Evolutionary conservation across 2,888 invertebrate species (phyloP).

Genomic region (Microctonus aethiopoides): DNA sequence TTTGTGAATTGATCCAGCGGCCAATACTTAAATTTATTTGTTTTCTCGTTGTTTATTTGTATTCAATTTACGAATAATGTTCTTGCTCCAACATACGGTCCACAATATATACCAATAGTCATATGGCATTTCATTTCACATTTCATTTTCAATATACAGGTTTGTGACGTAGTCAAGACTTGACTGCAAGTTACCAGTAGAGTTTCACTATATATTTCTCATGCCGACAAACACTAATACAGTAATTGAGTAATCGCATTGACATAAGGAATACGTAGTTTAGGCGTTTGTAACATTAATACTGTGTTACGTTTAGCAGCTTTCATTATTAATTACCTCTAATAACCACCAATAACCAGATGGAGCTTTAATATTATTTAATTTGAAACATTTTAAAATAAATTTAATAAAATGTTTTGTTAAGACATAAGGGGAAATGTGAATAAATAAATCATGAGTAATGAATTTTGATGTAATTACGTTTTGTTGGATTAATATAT

Average conservation of each 20-base stretch:
- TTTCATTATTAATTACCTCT: too few relatives aligned
- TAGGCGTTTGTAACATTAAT: not conserved
- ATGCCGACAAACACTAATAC: not conserved
- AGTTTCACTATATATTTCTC: not conserved
- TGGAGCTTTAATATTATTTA: too few relatives aligned
- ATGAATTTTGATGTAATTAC: too few relatives aligned
- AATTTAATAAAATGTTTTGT: too few relatives aligned
- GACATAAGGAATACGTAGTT: too few relatives aligned
- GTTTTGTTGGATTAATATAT: too few relatives aligned
- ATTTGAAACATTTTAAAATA: too few relatives aligned
- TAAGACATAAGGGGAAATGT: too few relatives aligned
- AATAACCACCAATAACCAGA: too few relatives aligned
- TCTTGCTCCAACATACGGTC: conserved; percentile 30
- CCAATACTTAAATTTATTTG: conserved; percentile 7
- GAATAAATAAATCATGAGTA: too few relatives aligned
- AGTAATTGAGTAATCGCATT: not conserved
- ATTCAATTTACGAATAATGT: not conserved
- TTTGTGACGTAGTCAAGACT: not conserved
- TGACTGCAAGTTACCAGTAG: too few relatives aligned
- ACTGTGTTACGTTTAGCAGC: too few relatives aligned
- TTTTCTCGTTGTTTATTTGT: conserved; percentile 27
- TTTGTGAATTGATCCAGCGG: not conserved
- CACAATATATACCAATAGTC: conserved; percentile 36
- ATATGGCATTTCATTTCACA: conserved; percentile 39
- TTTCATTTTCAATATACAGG: not conserved